Percentiles rank a stretch among this genome's conserved stretches.
Conservation (phyloP, 1,140 invertebrate species). For the Diachasmimorpha longicaudata region DNA sequence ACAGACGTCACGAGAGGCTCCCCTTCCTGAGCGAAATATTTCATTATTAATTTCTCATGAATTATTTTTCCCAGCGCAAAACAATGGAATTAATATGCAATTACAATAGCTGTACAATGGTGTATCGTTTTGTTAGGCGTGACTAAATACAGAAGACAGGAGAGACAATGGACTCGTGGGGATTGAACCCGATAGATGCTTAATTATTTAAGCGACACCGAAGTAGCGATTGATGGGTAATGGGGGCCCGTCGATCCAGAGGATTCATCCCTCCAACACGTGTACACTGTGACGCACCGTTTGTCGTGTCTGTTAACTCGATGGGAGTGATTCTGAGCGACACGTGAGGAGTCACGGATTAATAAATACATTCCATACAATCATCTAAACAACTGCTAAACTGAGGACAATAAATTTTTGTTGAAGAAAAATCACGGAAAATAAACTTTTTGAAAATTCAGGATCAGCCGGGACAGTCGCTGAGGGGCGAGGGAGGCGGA, state of each 20-base stretch:
- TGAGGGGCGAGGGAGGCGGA: neutral
- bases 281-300: slow-evolving; percentile 11
- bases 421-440: neutral
- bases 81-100: neutral
- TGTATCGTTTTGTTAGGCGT: neutral
- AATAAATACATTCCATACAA: neutral
- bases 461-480: no score
- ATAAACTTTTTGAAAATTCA: no score
- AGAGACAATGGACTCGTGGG: neutral
- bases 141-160: neutral
- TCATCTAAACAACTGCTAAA: neutral
- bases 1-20: no score
- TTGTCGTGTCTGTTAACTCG: neutral
- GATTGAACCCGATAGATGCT: slow-evolving; percentile 6
- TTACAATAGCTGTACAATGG: neutral
- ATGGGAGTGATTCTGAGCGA: neutral
- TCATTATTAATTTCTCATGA: no score
- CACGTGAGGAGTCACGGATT: neutral
- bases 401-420: neutral
- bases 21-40: no score
- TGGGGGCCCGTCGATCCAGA: slow-evolving; percentile 2
- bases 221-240: slow-evolving; percentile 17
- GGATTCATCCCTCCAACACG: slow-evolving; percentile 17
- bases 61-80: no score
- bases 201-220: slow-evolving; percentile 24